These are phyloP conservation scores for Hydrozoanthus tunicans DNA, from an alignment of 64 coral and sea anemone species.

Conservation along the genomic window DNA sequence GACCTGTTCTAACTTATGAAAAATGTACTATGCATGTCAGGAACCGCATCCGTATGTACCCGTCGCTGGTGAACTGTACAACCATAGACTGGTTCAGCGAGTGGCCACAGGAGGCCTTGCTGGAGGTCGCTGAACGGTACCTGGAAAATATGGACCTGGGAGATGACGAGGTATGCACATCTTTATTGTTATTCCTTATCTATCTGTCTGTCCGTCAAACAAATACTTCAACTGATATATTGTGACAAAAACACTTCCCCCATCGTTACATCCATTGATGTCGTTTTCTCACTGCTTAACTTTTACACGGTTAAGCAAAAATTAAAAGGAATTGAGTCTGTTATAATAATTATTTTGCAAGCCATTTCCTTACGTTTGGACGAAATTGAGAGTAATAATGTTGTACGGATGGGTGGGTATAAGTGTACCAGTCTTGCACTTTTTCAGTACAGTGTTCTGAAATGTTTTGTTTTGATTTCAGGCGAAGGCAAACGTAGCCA, in stretches of 20 bases:
- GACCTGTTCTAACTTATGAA: no score
- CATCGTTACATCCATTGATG: no score
- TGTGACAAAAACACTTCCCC: no score
- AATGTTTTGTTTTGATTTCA: background rate
- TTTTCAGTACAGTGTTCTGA: background rate
- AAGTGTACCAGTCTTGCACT: no score
- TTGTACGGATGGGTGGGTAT: no score
- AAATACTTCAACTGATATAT: no score
- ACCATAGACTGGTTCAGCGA: constrained; percentile 99
- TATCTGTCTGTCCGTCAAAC: no score
- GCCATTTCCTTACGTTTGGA: background rate
- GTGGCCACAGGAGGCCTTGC: constrained; percentile 92
- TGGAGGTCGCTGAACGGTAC: constrained; percentile 96
- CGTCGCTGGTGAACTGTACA: constrained; percentile 98
- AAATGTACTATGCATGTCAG: constrained; percentile 1
- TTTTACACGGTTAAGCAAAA: background rate
- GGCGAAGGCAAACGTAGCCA: constrained; percentile 76
- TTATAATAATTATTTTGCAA: background rate
- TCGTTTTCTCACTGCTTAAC: background rate
- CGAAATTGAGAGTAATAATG: no score
- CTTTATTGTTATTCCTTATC: background rate
- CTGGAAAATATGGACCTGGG: constrained; percentile 94
- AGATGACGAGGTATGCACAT: constrained; percentile 75
- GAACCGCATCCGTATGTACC: constrained; percentile 99
- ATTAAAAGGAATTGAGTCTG: background rate